These are phyloP conservation scores for Lepeophtheirus nordmannii DNA, from an alignment of 2,888 invertebrate species.

Conservation along the genomic window DNA sequence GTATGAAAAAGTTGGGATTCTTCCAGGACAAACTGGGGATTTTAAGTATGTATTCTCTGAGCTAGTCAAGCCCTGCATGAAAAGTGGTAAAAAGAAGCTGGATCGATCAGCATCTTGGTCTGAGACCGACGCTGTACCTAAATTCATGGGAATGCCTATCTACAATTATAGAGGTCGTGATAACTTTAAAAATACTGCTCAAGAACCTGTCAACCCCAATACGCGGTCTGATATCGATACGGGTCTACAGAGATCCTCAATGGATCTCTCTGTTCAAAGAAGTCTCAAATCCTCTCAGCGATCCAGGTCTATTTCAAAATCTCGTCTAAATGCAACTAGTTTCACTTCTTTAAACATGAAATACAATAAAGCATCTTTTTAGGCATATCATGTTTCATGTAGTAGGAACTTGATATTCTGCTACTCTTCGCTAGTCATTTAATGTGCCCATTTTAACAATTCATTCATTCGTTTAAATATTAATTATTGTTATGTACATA, in stretches of 20 bases:
- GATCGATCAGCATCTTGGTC: conserved; percentile 25
- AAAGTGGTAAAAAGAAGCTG: conserved; percentile 29
- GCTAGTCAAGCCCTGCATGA: conserved; percentile 25
- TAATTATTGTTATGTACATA: too few species aligned
- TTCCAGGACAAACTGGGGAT: conserved; percentile 54
- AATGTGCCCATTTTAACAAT: too few species aligned
- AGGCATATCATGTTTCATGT: too few species aligned
- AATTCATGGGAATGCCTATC: conserved; percentile 66
- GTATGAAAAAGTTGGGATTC: conserved; percentile 30
- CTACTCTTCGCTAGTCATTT: too few species aligned
- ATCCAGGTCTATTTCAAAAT: neutral
- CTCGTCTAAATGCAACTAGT: neutral
- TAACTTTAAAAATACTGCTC: too few species aligned
- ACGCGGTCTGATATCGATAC: neutral
- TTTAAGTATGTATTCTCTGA: conserved; percentile 52
- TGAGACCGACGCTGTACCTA: conserved; percentile 34
- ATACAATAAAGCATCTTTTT: neutral
- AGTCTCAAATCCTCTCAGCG: neutral
- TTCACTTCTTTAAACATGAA: neutral
- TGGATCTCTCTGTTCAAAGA: neutral
- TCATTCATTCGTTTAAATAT: too few species aligned
- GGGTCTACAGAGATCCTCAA: neutral
- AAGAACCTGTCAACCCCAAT: too few species aligned
- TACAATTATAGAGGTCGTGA: conserved; percentile 31
- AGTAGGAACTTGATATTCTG: too few species aligned